phyloP scores from a whole-genome alignment of 2,888 invertebrate species.

The Sialis lutaria region DNA sequence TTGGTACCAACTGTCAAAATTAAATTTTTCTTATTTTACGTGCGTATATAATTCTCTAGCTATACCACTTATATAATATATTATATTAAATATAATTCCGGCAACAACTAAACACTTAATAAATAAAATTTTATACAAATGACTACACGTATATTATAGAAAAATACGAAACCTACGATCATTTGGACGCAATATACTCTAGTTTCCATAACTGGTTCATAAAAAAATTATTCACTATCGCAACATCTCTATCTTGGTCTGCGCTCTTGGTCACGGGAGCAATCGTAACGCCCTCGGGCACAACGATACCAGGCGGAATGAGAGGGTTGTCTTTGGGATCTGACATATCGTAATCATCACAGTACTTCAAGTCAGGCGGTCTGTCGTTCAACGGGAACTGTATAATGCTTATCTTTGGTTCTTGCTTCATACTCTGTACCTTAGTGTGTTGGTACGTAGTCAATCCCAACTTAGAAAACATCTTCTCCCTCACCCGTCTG shows the following conservation, averaged over 20 bases:
- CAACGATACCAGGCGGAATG: constrained; percentile 24
- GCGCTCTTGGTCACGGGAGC: constrained; percentile 24
- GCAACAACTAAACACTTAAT: no score
- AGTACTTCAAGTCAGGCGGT: constrained; percentile 9
- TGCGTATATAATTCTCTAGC: no score
- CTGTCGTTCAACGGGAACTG: constrained; percentile 10
- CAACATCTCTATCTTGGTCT: constrained; percentile 30
- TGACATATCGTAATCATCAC: constrained; percentile 12
- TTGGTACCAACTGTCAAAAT: no score
- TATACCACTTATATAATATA: no score
- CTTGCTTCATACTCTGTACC: constrained; percentile 11
- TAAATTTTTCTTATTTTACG: no score
- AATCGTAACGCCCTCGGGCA: constrained; percentile 28
- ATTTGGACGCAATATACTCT: constrained; percentile 29
- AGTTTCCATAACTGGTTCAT: constrained; percentile 36
- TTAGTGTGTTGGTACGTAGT: constrained; percentile 26
- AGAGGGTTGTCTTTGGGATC: constrained; percentile 22
- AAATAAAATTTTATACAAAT: no score
- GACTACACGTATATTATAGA: no score
- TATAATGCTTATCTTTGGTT: constrained; percentile 12
- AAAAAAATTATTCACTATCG: constrained; percentile 33
- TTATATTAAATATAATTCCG: no score
- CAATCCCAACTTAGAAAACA: constrained; percentile 26
- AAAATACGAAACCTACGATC: constrained; percentile 11
- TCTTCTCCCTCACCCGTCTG: constrained; percentile 29